phyloP scores from a whole-genome alignment of 2,113 vertebrate species.

The Nicator chloris region DNA sequence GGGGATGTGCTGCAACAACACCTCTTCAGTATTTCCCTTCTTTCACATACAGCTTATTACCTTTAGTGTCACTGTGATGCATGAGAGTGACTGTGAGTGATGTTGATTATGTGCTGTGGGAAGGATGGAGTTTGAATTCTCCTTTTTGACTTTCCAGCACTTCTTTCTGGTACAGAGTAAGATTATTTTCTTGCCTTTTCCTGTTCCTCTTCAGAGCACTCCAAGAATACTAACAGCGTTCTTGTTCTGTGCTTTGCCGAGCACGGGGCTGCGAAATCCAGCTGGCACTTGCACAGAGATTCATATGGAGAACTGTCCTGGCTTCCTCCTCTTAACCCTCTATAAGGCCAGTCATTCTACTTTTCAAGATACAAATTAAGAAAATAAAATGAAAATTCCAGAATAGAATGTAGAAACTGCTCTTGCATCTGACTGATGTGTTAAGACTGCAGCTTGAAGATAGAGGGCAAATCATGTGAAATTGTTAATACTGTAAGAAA shows the following conservation, averaged over 20 bases:
- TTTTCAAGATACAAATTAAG: not conserved
- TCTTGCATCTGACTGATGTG: not conserved
- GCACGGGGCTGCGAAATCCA: not conserved
- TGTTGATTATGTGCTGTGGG: constrained; percentile 2
- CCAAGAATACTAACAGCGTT: constrained; percentile 43
- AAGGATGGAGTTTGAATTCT: constrained; percentile 13
- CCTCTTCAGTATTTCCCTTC: not conserved
- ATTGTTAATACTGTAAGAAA: not conserved
- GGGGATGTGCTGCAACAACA: not conserved
- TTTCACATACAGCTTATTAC: not conserved
- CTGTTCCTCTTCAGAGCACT: constrained; percentile 38
- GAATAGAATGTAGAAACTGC: not conserved
- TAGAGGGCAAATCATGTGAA: not conserved
- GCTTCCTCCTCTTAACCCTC: constrained; percentile 37
- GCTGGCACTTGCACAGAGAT: constrained; percentile 46
- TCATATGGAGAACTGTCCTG: constrained; percentile 37
- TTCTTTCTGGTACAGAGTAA: constrained; percentile 29
- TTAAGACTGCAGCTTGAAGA: not conserved
- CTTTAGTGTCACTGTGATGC: not conserved
- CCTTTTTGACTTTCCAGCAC: constrained; percentile 31
- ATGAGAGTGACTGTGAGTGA: constrained; percentile 36
- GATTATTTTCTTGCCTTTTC: constrained; percentile 46
- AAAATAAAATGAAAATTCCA: not conserved
- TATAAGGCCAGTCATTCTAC: not conserved
- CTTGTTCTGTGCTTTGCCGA: constrained; percentile 22